Conservation (phyloP, 2,797 vertebrate species). For the Chromis chromis region DNA sequence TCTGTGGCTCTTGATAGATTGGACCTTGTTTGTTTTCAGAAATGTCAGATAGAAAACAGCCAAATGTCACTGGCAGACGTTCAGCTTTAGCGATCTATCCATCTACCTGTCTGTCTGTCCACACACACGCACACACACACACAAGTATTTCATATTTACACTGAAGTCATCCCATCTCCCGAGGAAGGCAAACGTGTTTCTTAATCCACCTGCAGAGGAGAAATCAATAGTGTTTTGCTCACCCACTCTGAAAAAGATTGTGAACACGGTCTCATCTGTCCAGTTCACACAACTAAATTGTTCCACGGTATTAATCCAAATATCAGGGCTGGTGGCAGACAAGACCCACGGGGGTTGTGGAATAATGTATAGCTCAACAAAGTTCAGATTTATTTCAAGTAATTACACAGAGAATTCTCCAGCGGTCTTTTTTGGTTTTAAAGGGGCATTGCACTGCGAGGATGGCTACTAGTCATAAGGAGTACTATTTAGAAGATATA, state of each 20-base stretch:
- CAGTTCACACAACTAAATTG: constrained; percentile 66
- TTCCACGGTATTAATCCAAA: constrained; percentile 67
- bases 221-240: constrained; percentile 79
- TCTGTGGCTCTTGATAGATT: constrained; percentile 63
- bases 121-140: not conserved
- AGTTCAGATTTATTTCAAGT: constrained; percentile 22
- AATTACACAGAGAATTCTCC: constrained; percentile 5
- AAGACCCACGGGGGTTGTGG: constrained; percentile 8
- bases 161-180: constrained; percentile 51
- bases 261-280: constrained; percentile 66
- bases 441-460: not conserved
- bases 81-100: constrained; percentile 46
- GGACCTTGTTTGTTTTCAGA: constrained; percentile 71
- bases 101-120: constrained; percentile 30
- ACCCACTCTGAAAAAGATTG: constrained; percentile 60
- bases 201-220: constrained; percentile 76
- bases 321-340: constrained; percentile 51
- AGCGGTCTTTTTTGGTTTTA: not conserved
- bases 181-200: constrained; percentile 63
- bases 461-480: not conserved
- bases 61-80: constrained; percentile 73
- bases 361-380: constrained; percentile 20
- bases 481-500: not conserved
- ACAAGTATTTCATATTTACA: constrained; percentile 67
- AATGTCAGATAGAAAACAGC: constrained; percentile 72